phyloP scores from a whole-genome alignment of 2,888 invertebrate species.

The Celastrina argiolus region DNA sequence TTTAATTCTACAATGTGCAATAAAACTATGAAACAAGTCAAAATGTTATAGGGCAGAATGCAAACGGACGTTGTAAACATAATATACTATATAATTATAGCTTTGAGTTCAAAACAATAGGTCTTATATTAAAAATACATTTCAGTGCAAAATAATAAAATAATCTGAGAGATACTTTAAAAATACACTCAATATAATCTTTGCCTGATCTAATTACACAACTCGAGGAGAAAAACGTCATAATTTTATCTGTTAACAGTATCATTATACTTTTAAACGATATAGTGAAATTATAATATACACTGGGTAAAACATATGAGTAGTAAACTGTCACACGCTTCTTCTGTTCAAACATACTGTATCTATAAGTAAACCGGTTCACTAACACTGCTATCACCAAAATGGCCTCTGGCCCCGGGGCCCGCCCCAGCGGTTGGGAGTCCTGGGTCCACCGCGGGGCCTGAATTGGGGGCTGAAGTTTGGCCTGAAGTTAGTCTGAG shows the following conservation, averaged over 20 bases:
- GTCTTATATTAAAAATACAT: background rate
- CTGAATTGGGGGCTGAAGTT: conserved; percentile 46
- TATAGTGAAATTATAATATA: background rate
- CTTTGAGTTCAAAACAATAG: background rate
- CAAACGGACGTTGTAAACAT: background rate
- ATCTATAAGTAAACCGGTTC: conserved; percentile 28
- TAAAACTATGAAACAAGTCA: conserved; percentile 35
- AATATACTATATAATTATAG: background rate
- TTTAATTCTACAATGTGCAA: conserved; percentile 31
- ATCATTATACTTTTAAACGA: too few species aligned
- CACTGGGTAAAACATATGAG: background rate
- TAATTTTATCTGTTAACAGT: conserved; percentile 2
- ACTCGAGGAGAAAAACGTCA: background rate
- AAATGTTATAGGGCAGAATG: conserved; percentile 10
- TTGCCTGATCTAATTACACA: background rate
- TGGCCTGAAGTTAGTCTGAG: conserved; percentile 54
- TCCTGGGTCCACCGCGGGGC: conserved; percentile 58
- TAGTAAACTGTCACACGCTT: background rate
- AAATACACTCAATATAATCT: background rate
- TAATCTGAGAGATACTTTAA: background rate
- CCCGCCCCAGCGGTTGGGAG: conserved; percentile 59
- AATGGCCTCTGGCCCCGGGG: conserved; percentile 61
- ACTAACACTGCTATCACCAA: conserved; percentile 55
- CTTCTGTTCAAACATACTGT: conserved; percentile 6
- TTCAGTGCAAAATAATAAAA: conserved; percentile 1